Evolutionary conservation across 37 sponge, comb jelly and placozoan species (phyloP).

Genomic region (Diacarnus erythraeanus): DNA sequence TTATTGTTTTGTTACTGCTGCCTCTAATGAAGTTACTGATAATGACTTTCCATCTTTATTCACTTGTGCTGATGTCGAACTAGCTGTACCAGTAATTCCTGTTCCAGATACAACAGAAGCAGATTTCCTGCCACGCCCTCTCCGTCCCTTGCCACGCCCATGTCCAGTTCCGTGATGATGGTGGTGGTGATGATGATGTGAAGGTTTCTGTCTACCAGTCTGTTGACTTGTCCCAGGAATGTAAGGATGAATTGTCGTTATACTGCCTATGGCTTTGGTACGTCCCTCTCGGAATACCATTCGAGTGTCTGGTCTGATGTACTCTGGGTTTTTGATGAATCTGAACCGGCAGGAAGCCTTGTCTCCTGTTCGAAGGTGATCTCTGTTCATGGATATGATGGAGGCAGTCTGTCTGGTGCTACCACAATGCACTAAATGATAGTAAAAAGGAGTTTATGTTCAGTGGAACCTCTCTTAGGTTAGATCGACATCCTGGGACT

Average conservation of each 20-base stretch:
- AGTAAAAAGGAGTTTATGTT: no score
- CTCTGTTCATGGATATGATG: constrained; percentile 87
- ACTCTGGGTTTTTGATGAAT: constrained; percentile 98
- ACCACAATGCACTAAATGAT: constrained; percentile 84
- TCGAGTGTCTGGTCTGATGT: constrained; percentile 75
- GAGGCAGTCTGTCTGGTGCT: constrained; percentile 98
- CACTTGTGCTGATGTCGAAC: not conserved
- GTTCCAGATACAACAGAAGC: not conserved
- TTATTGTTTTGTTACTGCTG: not conserved
- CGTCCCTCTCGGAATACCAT: constrained; percentile 98
- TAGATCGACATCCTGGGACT: no score
- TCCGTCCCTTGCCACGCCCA: constrained; percentile 42
- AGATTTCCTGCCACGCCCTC: constrained; percentile 29
- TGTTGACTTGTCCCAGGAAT: constrained; percentile 25
- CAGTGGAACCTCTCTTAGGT: no score
- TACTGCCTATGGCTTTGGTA: constrained; percentile 94
- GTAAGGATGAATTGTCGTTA: constrained; percentile 74
- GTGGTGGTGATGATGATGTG: constrained; percentile 21
- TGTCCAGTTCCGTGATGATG: not conserved
- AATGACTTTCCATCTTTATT: not conserved
- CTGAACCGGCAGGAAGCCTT: constrained; percentile 91
- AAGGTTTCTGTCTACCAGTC: constrained; percentile 11
- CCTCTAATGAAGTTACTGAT: not conserved
- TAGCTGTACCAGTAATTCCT: not conserved
- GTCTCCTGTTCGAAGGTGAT: constrained; percentile 97